Evolutionary conservation across 2,797 vertebrate genomes (phyloP).

Genomic region (Diceros bicornis): DNA sequence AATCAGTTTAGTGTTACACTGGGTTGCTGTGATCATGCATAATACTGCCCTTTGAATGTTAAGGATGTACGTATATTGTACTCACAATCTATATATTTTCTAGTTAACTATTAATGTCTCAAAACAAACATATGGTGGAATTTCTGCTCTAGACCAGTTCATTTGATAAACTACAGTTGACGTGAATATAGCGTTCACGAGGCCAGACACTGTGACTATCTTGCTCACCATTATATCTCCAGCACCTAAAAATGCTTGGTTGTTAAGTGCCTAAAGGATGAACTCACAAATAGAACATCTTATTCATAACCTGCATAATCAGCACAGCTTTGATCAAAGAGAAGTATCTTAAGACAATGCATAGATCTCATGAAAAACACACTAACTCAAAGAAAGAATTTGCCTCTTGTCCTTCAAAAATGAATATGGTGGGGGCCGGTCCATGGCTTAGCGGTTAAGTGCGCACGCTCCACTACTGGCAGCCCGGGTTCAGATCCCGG

Average conservation of each 20-base stretch:
- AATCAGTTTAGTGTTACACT: not conserved
- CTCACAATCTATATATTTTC: not conserved
- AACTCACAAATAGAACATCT: constrained; percentile 4
- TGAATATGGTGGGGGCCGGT: not conserved
- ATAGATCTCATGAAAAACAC: constrained; percentile 15
- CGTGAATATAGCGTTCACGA: not conserved
- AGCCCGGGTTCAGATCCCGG: no score
- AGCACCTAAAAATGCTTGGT: not conserved
- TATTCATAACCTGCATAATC: constrained; percentile 3
- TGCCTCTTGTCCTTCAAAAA: not conserved
- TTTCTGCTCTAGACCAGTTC: not conserved
- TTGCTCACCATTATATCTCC: not conserved
- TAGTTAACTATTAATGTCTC: constrained; percentile 14
- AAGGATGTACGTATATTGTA: not conserved
- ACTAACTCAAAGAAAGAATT: not conserved
- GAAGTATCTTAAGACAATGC: not conserved
- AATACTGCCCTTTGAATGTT: not conserved
- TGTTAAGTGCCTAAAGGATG: not conserved
- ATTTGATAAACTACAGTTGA: not conserved
- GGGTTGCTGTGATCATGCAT: not conserved
- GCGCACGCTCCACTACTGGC: no score
- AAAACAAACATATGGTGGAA: constrained; percentile 17
- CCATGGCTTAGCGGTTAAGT: no score
- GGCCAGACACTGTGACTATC: not conserved
- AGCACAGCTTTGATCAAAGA: constrained; percentile 6